Conservation (phyloP, 1,140 invertebrate genomes). For the Sycophila sp. region DNA sequence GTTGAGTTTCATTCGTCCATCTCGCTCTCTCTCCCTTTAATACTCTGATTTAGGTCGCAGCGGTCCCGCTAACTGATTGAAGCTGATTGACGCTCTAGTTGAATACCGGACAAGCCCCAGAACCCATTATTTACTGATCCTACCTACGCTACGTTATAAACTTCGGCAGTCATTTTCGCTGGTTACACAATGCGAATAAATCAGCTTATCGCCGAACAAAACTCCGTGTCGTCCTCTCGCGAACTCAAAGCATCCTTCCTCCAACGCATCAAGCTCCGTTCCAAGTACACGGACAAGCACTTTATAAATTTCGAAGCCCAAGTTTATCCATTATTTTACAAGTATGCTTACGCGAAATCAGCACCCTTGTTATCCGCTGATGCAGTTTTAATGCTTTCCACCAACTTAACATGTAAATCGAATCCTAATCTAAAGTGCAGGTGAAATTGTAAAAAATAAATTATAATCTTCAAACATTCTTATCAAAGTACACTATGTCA, state of each 20-base stretch:
- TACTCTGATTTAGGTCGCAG: constrained; percentile 60
- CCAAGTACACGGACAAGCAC: no score
- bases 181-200: constrained; percentile 48
- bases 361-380: no score
- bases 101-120: constrained; percentile 59
- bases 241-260: no score
- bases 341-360: no score
- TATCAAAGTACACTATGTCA: no score
- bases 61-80: constrained; percentile 61
- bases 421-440: no score
- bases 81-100: constrained; percentile 62
- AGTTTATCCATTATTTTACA: no score
- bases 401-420: no score
- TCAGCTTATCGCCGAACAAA: constrained; percentile 52
- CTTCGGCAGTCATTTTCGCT: constrained; percentile 55
- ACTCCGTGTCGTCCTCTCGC: not conserved
- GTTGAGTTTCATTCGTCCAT: not conserved
- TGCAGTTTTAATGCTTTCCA: no score
- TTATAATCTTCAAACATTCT: no score
- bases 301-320: not conserved
- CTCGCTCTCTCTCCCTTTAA: constrained; percentile 42
- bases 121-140: constrained; percentile 61
- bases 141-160: constrained; percentile 61
- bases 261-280: not conserved
- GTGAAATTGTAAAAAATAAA: no score